Conservation (phyloP, 2,113 vertebrate genomes). For the Lipophrys pholis region DNA sequence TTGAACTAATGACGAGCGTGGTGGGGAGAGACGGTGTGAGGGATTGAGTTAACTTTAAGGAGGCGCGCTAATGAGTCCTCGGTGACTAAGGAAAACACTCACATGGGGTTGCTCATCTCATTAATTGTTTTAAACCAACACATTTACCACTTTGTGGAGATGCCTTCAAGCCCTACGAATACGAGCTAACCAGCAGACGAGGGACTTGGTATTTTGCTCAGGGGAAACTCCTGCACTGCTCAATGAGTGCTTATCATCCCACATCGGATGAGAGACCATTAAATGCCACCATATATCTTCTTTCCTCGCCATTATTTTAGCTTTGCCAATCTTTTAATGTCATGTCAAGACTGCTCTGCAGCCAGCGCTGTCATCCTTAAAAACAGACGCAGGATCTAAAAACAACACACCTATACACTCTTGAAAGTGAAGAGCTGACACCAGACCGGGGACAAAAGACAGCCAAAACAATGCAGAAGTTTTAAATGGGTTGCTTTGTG, state of each 20-base stretch:
- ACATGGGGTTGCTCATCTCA: slow-evolving; percentile 38
- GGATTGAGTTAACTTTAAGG: slow-evolving; percentile 52
- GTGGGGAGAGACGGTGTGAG: slow-evolving; percentile 37
- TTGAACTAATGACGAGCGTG: slow-evolving; percentile 37
- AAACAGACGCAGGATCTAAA: not conserved
- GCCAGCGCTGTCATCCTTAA: slow-evolving; percentile 16
- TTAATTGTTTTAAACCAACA: slow-evolving; percentile 63
- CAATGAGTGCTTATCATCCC: not conserved
- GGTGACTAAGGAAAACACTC: slow-evolving; percentile 46
- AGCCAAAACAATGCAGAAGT: slow-evolving; percentile 14
- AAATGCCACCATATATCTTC: slow-evolving; percentile 21
- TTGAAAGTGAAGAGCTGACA: slow-evolving; percentile 7
- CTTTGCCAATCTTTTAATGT: slow-evolving; percentile 21
- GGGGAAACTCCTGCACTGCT: slow-evolving; percentile 1
- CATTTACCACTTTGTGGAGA: slow-evolving; percentile 41
- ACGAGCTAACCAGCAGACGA: slow-evolving; percentile 1
- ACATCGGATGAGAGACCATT: slow-evolving; percentile 47
- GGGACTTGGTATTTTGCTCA: slow-evolving; percentile 7
- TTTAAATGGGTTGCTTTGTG: slow-evolving; percentile 23
- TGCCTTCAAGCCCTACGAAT: slow-evolving; percentile 18
- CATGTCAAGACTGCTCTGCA: slow-evolving; percentile 1
- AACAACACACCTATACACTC: too few relatives aligned
- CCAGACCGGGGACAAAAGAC: slow-evolving; percentile 11
- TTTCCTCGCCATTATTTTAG: slow-evolving; percentile 27
- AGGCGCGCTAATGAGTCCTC: slow-evolving; percentile 55